Evolutionary conservation across 2,888 invertebrate species (phyloP), one percentile per base, ranked within the genome.

Genomic region (Nezara viridula): DNA sequence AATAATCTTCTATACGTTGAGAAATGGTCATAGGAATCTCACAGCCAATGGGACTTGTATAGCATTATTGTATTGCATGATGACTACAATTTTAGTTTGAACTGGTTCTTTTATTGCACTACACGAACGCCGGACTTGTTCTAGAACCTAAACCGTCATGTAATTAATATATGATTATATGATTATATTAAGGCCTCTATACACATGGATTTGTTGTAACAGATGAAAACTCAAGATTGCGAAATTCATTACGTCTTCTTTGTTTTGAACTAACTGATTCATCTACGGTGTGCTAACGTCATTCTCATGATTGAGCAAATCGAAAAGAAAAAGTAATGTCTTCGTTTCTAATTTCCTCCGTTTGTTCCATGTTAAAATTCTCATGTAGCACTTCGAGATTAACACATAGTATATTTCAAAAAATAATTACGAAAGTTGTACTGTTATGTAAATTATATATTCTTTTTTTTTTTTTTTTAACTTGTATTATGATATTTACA

Each of bases 291-390:
- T 40, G 21, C 40, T 40, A 77, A 77, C 77, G 6, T 47, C 81
- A 47, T 81, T 81, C 81, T 81, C 81, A 81, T 81, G 81, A 81
- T 44, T 81, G 81, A 37, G 81, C 81, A 81, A 81, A 81, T 16
- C 12, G 44, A 81, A 37, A 73, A n/a, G 44, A 47, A 81, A 40
- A n/a, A 47, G 44, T 44, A 81, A 44, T n/a, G n/a, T 44, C n/a
- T 44, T 44, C 0, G 66, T 32, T 21, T 73, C 66, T 32, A 37
- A 47, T 81, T 24, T 24, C 12, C 9, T 47, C 14, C 24, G n/a
- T 81, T 37, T 44, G 40, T 81, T 24, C 14, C 2, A 6, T n/a
- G n/a, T 81, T 81, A 4, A 40, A 81, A 81, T 44, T 47, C 81
- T 44, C n/a, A 73, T 73, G 21, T 73, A 73, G 2, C 2, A n/a